Evolutionary conservation across 2,113 vertebrate species (phyloP).

Genomic region (Rutilus rutilus): DNA sequence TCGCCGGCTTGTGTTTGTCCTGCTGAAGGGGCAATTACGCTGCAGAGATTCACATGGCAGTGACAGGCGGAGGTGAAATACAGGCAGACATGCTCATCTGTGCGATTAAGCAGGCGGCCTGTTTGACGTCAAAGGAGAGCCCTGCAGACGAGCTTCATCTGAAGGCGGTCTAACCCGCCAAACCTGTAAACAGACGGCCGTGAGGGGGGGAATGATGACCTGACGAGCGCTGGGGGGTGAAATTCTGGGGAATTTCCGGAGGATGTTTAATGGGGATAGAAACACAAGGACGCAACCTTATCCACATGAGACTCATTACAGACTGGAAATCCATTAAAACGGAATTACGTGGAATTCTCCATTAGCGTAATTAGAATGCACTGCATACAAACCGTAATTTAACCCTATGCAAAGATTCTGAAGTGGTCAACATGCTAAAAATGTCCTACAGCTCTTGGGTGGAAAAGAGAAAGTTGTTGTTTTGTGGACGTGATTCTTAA

Average conservation of each 20-base stretch:
- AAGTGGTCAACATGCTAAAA: background rate
- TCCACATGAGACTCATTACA: slow-evolving; percentile 21
- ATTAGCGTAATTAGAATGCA: slow-evolving; percentile 19
- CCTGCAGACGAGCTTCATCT: slow-evolving; percentile 61
- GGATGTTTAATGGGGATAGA: background rate
- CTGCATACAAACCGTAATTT: background rate
- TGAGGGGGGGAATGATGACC: background rate
- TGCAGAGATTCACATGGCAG: slow-evolving; percentile 24
- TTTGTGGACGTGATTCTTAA: background rate
- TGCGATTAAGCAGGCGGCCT: slow-evolving; percentile 43
- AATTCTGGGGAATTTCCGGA: background rate
- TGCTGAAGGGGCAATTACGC: background rate
- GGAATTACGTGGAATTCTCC: background rate
- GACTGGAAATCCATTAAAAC: background rate
- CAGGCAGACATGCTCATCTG: slow-evolving; percentile 15
- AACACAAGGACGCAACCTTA: background rate
- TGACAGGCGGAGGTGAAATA: slow-evolving; percentile 1
- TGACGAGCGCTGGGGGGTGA: background rate
- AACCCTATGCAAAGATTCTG: background rate
- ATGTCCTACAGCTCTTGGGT: background rate
- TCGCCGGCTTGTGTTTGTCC: slow-evolving; percentile 18
- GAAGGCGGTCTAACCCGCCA: background rate
- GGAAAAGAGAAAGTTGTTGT: background rate
- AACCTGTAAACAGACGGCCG: background rate
- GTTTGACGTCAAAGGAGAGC: slow-evolving; percentile 54